These are phyloP conservation scores for Metellina segmentata DNA, from an alignment of 2,888 invertebrate genomes.

Conservation along the genomic window DNA sequence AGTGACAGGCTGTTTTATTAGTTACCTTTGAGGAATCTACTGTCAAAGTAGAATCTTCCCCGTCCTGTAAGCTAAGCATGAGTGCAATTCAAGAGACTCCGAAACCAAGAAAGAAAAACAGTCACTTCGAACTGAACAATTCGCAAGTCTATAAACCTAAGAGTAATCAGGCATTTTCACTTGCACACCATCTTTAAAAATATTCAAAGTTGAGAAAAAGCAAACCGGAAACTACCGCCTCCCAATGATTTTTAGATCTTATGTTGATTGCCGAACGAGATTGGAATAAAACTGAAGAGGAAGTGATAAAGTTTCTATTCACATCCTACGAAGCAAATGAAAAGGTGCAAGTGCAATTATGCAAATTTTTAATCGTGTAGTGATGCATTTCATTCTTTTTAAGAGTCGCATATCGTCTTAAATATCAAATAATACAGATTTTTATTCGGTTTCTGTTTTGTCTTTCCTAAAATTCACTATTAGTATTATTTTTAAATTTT, in stretches of 20 bases:
- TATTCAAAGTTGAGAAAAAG: conserved; percentile 47
- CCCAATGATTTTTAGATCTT: conserved; percentile 60
- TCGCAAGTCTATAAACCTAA: not conserved
- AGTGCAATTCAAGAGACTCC: conserved; percentile 17
- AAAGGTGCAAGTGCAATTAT: too few species aligned
- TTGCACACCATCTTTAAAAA: conserved; percentile 27
- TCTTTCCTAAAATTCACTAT: too few species aligned
- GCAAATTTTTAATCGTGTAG: too few species aligned
- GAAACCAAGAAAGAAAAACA: conserved; percentile 9
- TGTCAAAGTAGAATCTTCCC: conserved; percentile 73
- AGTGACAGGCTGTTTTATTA: too few species aligned
- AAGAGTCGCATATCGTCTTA: too few species aligned
- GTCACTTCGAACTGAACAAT: not conserved
- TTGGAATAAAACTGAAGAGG: not conserved
- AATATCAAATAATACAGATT: too few species aligned
- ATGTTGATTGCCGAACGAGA: conserved; percentile 20
- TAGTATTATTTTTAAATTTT: too few species aligned
- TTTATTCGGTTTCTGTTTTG: too few species aligned
- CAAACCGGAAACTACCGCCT: conserved; percentile 76
- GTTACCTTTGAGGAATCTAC: conserved; percentile 71
- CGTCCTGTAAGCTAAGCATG: conserved; percentile 77
- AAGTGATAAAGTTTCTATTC: not conserved
- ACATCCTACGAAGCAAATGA: too few species aligned
- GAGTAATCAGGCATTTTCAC: conserved; percentile 32
- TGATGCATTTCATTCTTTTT: too few species aligned